These are phyloP conservation scores for Polyodon spathula DNA, from an alignment of 2,113 vertebrate genomes.

Conservation along the genomic window DNA sequence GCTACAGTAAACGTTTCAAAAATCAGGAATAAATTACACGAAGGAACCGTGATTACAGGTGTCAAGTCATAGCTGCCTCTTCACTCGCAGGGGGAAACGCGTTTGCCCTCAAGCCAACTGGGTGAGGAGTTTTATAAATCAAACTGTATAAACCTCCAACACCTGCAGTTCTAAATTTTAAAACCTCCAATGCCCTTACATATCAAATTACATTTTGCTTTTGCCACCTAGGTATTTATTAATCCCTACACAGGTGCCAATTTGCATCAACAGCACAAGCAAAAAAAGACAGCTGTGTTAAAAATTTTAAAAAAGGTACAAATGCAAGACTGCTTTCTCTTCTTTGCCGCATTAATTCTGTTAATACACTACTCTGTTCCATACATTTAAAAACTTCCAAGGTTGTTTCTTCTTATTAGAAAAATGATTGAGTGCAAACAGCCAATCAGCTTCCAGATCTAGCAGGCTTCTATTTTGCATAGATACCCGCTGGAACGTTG, in stretches of 20 bases:
- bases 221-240: slow-evolving; percentile 19
- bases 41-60: slow-evolving; percentile 26
- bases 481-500: too few species aligned
- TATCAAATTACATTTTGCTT: slow-evolving; percentile 23
- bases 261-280: not conserved
- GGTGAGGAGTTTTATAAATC: slow-evolving; percentile 40
- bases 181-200: slow-evolving; percentile 27
- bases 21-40: not conserved
- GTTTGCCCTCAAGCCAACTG: slow-evolving; percentile 21
- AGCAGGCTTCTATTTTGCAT: too few species aligned
- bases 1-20: not conserved
- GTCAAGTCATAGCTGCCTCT: slow-evolving; percentile 12
- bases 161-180: slow-evolving; percentile 36
- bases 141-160: slow-evolving; percentile 20
- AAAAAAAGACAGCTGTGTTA: too few species aligned
- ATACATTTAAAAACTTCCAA: too few species aligned
- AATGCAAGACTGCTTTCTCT: too few species aligned
- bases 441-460: too few species aligned
- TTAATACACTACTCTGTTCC: too few species aligned
- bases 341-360: too few species aligned
- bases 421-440: too few species aligned
- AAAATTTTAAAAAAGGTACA: too few species aligned
- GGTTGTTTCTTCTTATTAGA: too few species aligned
- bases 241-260: slow-evolving; percentile 34
- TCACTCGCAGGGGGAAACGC: slow-evolving; percentile 16